Base-by-base conservation (phyloP, 2,113 vertebrate species). In the Uria aalge region DNA sequence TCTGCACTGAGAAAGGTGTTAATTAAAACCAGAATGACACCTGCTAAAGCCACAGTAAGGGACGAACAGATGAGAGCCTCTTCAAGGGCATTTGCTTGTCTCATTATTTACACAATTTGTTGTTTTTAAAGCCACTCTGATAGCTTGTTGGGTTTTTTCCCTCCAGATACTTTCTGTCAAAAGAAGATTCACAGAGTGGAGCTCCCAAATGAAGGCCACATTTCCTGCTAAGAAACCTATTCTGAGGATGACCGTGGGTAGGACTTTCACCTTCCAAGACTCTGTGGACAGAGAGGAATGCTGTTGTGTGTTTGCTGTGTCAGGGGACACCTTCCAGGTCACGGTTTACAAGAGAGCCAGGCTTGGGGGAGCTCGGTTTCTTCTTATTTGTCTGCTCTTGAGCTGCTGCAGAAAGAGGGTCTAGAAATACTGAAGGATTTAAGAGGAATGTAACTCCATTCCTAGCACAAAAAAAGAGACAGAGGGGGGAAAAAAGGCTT, bases 401-500 rank as follows among this genome's bases (percentile, higher is more conserved):
- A 59, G 47, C 12, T 45, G 27, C 15, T 73, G 9, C 10, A 20
- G 60, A 79, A 71, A 47, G 5, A 26, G 3, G 0, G 47, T 34
- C 23, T 47, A 21, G 43, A 63, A 87, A 68, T 6, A 66, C 6
- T 20, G 20, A 67, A 53, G 12, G 19, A 53, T 29, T 83, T 59
- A 59, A 72, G 40, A 56, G 17, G 9, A 72, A 38, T 27, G 8
- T 55, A 32, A 17, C 16, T 71, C 8, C 10, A 45, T 34, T 64
- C 12, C 12, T 40, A 57, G 8, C 5, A 12, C 3, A 27, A 57
- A 40, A 14, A 53, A 11, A 43, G 4, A 60, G 5, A 26, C 11
- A 10, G 2, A 8, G 9, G 7, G 11, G 4, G 1, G 2, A 7
- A 18, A 17, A 8, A 47, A 3, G 1, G 1, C 5, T 56, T 41